Percentiles rank a stretch among this genome's conserved stretches.
These are phyloP conservation scores for Taenaris catops DNA, from an alignment of 2,888 invertebrate genomes.

Conservation along the genomic window DNA sequence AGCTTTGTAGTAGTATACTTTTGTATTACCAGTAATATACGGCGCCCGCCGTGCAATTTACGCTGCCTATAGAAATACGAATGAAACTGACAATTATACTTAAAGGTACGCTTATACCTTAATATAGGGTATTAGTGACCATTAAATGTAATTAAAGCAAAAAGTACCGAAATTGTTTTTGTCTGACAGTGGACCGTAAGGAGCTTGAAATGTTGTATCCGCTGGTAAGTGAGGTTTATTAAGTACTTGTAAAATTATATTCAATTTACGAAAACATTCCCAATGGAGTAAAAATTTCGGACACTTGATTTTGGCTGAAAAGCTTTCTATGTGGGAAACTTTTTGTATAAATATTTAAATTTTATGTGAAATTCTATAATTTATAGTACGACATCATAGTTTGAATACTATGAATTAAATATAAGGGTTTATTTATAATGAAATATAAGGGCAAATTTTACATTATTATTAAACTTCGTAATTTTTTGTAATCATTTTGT, in stretches of 20 bases:
- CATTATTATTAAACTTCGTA: too few species aligned
- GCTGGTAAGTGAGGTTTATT: conserved; percentile 1
- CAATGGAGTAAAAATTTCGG: background rate
- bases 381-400: too few species aligned
- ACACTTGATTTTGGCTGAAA: background rate
- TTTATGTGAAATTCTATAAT: too few species aligned
- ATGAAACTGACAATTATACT: conserved; percentile 5
- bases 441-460: too few species aligned
- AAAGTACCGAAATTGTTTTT: conserved; percentile 13
- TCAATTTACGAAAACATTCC: too few species aligned
- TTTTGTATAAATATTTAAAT: too few species aligned
- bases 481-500: too few species aligned
- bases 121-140: conserved; percentile 17
- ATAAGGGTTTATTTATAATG: too few species aligned
- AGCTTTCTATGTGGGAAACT: too few species aligned
- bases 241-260: conserved; percentile 4
- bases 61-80: conserved; percentile 2
- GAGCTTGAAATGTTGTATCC: background rate
- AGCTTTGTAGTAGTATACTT: too few species aligned
- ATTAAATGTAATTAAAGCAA: conserved; percentile 20
- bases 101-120: conserved; percentile 7
- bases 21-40: too few species aligned
- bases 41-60: conserved; percentile 6
- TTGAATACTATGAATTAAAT: too few species aligned
- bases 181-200: conserved; percentile 8